Evolutionary conservation across 2,888 invertebrate genomes (phyloP).

Genomic region (Drosophila mayaguana): DNA sequence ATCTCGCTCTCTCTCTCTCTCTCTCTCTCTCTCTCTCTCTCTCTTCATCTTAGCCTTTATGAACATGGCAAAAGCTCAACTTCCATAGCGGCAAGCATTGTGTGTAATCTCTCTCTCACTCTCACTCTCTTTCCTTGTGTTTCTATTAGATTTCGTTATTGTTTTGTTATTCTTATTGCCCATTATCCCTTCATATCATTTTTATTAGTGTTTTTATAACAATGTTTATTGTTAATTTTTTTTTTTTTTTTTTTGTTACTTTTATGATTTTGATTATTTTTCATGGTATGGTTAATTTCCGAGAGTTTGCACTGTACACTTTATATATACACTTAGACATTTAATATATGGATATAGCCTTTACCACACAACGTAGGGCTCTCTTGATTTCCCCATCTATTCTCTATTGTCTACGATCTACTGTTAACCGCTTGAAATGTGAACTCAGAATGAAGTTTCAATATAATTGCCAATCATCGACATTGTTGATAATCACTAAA

Average conservation of each 20-base stretch:
- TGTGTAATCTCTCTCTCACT: background rate
- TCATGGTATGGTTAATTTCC: background rate
- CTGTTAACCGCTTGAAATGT: slow-evolving; percentile 24
- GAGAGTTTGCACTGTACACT: background rate
- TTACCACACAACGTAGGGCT: slow-evolving; percentile 51
- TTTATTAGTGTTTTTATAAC: background rate
- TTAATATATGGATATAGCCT: background rate
- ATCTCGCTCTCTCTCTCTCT: too few relatives aligned
- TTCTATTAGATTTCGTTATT: background rate
- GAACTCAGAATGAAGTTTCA: slow-evolving; percentile 33
- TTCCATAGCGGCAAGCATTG: background rate
- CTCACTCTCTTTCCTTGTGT: background rate
- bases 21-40: too few relatives aligned
- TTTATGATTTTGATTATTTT: background rate
- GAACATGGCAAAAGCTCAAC: background rate
- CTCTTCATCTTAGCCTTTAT: background rate
- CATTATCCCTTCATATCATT: background rate
- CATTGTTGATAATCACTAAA: slow-evolving; percentile 44
- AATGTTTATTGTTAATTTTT: background rate
- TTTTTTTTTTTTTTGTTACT: too few relatives aligned
- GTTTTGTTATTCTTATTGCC: background rate
- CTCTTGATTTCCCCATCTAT: slow-evolving; percentile 37
- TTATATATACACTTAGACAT: background rate
- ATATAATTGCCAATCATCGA: slow-evolving; percentile 39
- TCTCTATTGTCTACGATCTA: background rate